Evolutionary conservation across 2,113 vertebrate genomes (phyloP).

Genomic region (Pelobates fuscus): DNA sequence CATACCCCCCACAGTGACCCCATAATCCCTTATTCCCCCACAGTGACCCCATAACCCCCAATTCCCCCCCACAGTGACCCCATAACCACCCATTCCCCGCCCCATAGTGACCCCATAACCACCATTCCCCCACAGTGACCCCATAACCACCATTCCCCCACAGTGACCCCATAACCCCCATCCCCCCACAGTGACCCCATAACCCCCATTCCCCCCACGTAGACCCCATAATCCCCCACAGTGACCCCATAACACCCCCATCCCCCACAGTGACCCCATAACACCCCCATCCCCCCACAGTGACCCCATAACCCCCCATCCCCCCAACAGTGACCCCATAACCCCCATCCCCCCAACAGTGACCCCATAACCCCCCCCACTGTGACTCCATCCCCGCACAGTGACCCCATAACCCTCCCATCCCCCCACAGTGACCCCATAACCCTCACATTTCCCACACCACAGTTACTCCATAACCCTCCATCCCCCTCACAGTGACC

Average conservation of each 20-base stretch:
- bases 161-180: neutral
- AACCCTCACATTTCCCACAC: neutral
- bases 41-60: neutral
- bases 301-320: neutral
- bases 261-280: neutral
- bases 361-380: neutral
- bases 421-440: neutral
- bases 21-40: neutral
- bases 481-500: neutral
- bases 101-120: neutral
- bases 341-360: neutral
- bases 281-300: neutral
- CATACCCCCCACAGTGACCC: neutral
- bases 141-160: neutral
- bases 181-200: neutral
- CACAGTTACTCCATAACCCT: neutral
- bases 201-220: neutral
- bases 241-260: neutral
- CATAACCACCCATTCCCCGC: neutral
- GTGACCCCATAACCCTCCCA: neutral
- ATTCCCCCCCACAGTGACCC: neutral
- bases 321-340: neutral
- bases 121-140: neutral
- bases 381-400: neutral
- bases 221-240: neutral